Evolutionary conservation across 2,113 vertebrate genomes (phyloP).

Genomic region (Oceanodroma tethys): DNA sequence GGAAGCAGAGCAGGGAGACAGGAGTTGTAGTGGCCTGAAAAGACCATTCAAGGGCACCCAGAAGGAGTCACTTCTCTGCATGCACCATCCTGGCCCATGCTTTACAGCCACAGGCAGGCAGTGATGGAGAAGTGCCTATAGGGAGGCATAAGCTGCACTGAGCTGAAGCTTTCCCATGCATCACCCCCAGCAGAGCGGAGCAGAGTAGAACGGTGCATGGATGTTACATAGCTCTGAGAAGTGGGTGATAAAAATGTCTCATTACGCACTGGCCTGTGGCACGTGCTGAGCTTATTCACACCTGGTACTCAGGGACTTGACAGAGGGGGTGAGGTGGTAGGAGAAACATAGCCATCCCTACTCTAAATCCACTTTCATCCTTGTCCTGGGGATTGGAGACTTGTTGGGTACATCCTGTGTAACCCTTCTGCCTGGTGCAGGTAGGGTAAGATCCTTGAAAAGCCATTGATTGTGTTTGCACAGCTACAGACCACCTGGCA

Average conservation of each 20-base stretch:
- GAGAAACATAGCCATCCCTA: background rate
- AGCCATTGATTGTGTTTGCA: background rate
- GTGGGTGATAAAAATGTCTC: background rate
- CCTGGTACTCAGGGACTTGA: background rate
- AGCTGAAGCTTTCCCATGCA: background rate
- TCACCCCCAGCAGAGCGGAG: background rate
- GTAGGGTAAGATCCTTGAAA: background rate
- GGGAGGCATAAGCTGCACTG: background rate
- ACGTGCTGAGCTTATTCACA: background rate
- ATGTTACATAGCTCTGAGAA: background rate
- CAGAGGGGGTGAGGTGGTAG: background rate
- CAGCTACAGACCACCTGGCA: background rate
- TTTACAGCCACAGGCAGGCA: background rate
- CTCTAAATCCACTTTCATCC: background rate
- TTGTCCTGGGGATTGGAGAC: background rate
- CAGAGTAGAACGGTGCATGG: background rate
- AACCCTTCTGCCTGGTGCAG: background rate
- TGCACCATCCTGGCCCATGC: background rate
- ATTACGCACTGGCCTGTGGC: background rate
- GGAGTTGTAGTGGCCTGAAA: background rate
- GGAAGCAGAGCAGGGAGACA: background rate
- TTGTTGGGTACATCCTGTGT: background rate
- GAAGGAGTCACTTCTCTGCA: background rate
- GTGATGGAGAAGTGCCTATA: background rate
- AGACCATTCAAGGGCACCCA: background rate